Base-by-base conservation (phyloP, 2,797 vertebrate genomes). In the Aulostomus chinensis region DNA sequence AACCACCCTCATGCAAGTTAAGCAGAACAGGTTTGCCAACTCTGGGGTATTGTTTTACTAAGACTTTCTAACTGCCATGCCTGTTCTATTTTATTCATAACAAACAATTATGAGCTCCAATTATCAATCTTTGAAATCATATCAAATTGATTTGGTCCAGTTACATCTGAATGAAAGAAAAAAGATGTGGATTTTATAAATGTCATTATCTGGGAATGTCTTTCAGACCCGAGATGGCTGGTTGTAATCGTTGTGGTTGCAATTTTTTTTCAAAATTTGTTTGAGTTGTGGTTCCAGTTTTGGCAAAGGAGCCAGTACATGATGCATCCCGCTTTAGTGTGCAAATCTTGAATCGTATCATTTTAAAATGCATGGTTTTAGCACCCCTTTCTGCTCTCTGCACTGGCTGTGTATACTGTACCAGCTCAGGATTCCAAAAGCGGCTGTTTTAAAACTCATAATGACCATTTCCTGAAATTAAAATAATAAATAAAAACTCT, bases 1-100 rank as follows among this genome's bases (percentile, higher is more conserved):
- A 83, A 79, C 73, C 5, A 10, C 5, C 21, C 13, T 9, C 32
- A 24, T 49, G 35, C 17, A 25, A 14, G 9, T 58, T 61, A 9
- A 40, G 18, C 21, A 33, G 34, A 80, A 68, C 65, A 31, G 40
- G 73, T 78, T 15, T 2, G 29, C 26, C 68, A n/a, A 34, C 53
- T 61, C 10, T 12, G 26, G 4, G 34, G 5, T 3, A 2, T 52
- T 58, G 6, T 29, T 59, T 9, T 18, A 9, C 25, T 16, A 7
- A 40, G 14, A 16, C 22, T 28, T 17, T n/a, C 14, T 16, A 28
- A 28, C 5, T n/a, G 7, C 17, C 3, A 2, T 7, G 7, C 38
- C 18, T 52, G 9, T 29, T 34, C 10, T 1, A 3, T 40, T 45
- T 42, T 29, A n/a, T 33, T 40, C 2, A 4, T 1, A 2, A 26